Base-by-base conservation (phyloP, 2,888 invertebrate genomes). In the Thalpophila matura region DNA sequence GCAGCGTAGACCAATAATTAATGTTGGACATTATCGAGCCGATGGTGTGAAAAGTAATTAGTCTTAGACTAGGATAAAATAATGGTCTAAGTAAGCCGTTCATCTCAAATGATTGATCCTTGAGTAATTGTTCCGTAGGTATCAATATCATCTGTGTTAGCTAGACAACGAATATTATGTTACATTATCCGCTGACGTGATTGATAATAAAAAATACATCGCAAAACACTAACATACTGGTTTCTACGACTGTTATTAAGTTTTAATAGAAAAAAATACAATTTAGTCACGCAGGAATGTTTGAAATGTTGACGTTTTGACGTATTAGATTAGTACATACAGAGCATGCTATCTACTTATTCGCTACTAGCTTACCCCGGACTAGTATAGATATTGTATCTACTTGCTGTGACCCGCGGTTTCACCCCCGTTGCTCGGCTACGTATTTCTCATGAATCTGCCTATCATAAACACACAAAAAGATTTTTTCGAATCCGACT, bases 141-240 rank as follows among this genome's bases (percentile, higher is more conserved):
- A 35, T 38, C 24, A 60, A 18, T 65, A 37, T 45, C 58, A 43
- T 33, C n/a, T 45, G 16, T 18, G 51, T 31, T 51, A 42, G 26
- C 4, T 26, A 29, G 12, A 26, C 50, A 40, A 51, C 24, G 12
- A 43, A 43, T 70, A 71, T 70, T 24, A 49, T 18, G 45, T 63
- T 72, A 38, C 49, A 54, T 46, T 53, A 74, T 40, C 31, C 14
- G 5, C 18, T 26, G 35, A 53, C 51, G 50, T 51, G 51, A 37
- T 43, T 35, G 26, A 20, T 47, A 43, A 12, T 51, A 62, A 71
- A 53, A 65, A 61, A 22, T n/a, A 40, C 54, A 26, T 61, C 42
- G 26, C n/a, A 18, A 18, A 50, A 33, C 9, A 68, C n/a, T 24
- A 24, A 37, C 12, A 7, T 26, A 54, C 22, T 42, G 29, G 42